phyloP scores from a whole-genome alignment of 2,797 vertebrate species.

The Rhinoraja longicauda region DNA sequence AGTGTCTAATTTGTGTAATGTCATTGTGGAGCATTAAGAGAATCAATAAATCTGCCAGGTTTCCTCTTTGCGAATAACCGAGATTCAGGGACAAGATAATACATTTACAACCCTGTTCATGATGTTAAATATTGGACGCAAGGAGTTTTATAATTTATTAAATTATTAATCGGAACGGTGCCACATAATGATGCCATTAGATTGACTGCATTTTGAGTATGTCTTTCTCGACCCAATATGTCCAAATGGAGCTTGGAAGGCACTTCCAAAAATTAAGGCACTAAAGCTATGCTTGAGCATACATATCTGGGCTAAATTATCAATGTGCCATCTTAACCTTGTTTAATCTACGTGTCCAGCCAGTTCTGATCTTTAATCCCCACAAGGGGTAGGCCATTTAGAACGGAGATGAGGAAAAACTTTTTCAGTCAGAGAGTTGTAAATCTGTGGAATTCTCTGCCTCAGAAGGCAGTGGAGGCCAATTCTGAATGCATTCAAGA shows the following conservation, averaged over 20 bases:
- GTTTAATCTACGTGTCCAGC: neutral
- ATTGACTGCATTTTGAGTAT: neutral
- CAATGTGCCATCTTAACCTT: neutral
- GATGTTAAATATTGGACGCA: neutral
- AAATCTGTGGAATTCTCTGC: too few species aligned
- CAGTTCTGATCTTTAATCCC: neutral
- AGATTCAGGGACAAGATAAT: neutral
- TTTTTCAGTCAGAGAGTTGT: too few species aligned
- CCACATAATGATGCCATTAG: neutral
- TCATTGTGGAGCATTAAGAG: neutral
- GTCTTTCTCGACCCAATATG: neutral
- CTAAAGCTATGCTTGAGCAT: neutral
- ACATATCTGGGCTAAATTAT: neutral
- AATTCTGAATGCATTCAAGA: too few species aligned
- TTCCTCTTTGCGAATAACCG: too few species aligned
- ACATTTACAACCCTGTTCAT: neutral
- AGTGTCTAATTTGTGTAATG: neutral
- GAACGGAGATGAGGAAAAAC: too few species aligned
- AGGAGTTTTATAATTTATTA: neutral
- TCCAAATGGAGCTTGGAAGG: neutral
- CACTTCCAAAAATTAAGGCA: neutral
- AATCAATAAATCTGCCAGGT: constrained; percentile 1
- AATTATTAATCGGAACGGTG: neutral
- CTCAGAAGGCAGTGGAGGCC: too few species aligned
- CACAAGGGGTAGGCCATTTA: too few species aligned